Evolutionary conservation across 2,888 invertebrate genomes (phyloP).

Genomic region (Acutogordius australiensis): DNA sequence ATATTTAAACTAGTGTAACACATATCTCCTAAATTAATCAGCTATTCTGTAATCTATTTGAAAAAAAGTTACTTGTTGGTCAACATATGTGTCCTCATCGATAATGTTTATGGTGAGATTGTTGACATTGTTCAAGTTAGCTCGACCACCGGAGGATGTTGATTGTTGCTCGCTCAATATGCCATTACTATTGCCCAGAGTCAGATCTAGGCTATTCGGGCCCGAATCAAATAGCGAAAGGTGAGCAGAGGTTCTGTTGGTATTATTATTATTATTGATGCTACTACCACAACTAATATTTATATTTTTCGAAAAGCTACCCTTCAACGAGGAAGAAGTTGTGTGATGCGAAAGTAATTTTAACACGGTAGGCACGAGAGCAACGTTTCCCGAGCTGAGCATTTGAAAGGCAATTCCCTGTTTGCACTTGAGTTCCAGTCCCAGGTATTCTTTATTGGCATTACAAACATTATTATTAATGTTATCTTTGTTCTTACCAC

Average conservation of each 20-base stretch:
- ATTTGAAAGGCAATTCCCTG: conserved; percentile 41
- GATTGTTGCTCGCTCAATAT: neutral
- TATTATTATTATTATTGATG: conserved; percentile 26
- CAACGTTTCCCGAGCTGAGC: conserved; percentile 44
- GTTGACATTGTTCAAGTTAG: conserved; percentile 41
- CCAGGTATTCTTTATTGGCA: neutral
- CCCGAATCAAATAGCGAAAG: neutral
- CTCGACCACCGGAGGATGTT: conserved; percentile 13
- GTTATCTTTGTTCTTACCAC: too few relatives aligned
- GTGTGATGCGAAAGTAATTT: conserved; percentile 38
- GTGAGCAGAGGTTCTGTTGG: conserved; percentile 14
- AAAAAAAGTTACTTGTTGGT: neutral
- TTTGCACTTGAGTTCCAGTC: neutral
- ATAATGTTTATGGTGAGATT: conserved; percentile 25
- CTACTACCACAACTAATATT: too few relatives aligned
- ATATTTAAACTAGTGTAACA: too few relatives aligned
- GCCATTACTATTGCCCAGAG: too few relatives aligned
- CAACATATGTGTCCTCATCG: neutral
- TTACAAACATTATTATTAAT: neutral
- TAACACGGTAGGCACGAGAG: conserved; percentile 45
- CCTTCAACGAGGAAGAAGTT: conserved; percentile 21
- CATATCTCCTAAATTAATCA: too few relatives aligned
- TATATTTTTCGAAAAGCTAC: too few relatives aligned
- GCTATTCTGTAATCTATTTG: neutral
- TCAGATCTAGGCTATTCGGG: too few relatives aligned